Evolutionary conservation across 2,888 invertebrate species (phyloP), one percentile per base, ranked within the genome.

Genomic region (Dinocampus coccinellae): DNA sequence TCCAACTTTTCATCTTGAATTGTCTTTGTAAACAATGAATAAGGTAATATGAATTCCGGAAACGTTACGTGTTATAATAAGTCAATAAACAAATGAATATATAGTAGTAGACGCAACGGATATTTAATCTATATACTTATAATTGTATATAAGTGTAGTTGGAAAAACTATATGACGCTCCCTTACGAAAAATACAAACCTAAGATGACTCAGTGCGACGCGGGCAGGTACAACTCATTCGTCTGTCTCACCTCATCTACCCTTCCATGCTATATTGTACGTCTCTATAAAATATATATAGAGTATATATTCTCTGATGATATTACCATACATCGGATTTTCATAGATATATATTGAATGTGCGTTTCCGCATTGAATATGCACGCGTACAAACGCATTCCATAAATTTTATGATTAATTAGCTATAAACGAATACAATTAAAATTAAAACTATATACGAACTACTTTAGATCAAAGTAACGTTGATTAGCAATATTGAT

Each of bases 21-120:
- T 58, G 57, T 71, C 33, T 65, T 58, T 47, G 52, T 63, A 75
- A 62, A 72, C 70, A 75, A 76, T 72, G 72, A 57, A 73, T 69
- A 68, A 72, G 65, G 72, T 65, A 73, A 65, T 58, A 60, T 52
- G 57, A 36, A 66, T 62, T 33, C 71, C 67, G 58, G 29, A 34
- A 10, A 22, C 61, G 65, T 60, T 65, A 70, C 70, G 47, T 70
- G 75, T 74, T 81, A 81, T 81, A 81, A 81, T 82, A 80, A 76
- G 81, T 82, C 82, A 77, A 82, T 81, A 81, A 68, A 42, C 24
- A 22, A 9, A 36, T 36, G 10, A 9, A 36, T 36, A 36, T 33
- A 33, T 33, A 33, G 3, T 4, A 4, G 7, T 33, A 33, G 3
- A 39, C n/a, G n/a, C n/a, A 39, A 39, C 6, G 3, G 13, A 39